Evolutionary conservation across 2,888 invertebrate genomes (phyloP).

Genomic region (Adela reaumurella): DNA sequence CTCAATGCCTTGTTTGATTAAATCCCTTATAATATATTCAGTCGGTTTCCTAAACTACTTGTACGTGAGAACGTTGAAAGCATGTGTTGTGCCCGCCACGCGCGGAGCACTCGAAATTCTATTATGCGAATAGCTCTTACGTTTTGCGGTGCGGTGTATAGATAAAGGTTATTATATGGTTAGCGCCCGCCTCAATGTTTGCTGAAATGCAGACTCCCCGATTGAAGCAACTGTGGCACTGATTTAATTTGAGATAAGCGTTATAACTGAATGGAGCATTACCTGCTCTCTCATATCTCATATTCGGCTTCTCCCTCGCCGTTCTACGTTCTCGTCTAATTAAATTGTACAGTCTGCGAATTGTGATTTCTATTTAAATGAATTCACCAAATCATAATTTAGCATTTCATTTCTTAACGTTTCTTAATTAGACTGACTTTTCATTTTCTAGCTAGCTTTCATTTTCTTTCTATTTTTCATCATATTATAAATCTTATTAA

Average conservation of each 20-base stretch:
- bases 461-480: no score
- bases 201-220: background rate
- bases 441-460: no score
- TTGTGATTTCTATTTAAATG: no score
- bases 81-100: background rate
- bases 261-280: background rate
- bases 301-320: no score
- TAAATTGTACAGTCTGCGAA: no score
- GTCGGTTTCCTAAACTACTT: background rate
- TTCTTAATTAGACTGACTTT: no score
- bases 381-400: no score
- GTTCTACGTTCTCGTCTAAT: no score
- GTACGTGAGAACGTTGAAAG: background rate
- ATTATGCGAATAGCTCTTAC: background rate
- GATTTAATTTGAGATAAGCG: background rate
- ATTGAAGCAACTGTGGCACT: background rate
- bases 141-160: background rate
- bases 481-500: no score
- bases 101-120: background rate
- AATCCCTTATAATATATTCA: constrained; percentile 19
- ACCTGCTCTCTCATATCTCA: no score
- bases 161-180: background rate
- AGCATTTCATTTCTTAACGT: no score
- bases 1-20: constrained; percentile 24
- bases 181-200: background rate